Percentiles rank a stretch among this genome's conserved stretches.
phyloP scores from a whole-genome alignment of 2,797 vertebrate genomes.

The Pangasius macronema region DNA sequence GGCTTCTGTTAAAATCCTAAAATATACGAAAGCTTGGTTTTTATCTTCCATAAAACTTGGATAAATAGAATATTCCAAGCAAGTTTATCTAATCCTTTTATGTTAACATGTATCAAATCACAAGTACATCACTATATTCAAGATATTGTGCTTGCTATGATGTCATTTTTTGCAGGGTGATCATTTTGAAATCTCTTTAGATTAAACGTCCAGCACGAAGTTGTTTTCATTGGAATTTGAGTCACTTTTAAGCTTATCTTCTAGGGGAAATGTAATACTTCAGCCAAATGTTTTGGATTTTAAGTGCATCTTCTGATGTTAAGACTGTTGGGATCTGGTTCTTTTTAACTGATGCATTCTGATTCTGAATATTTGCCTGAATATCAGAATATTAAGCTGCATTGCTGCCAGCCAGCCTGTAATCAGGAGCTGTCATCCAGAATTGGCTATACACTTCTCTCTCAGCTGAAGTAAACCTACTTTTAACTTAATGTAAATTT shows the following conservation, averaged over 20 bases:
- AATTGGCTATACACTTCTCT: not conserved
- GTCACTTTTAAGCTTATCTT: not conserved
- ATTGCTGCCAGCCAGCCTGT: not conserved
- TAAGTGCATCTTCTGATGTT: not conserved
- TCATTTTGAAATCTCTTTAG: not conserved
- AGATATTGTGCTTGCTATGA: not conserved
- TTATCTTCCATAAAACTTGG: conserved; percentile 13
- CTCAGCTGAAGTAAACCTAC: not conserved
- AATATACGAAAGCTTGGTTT: conserved; percentile 13
- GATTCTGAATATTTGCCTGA: not conserved
- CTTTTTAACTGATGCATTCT: not conserved
- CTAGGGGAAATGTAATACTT: not conserved
- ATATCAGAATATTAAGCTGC: not conserved
- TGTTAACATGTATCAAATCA: not conserved
- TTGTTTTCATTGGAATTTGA: not conserved
- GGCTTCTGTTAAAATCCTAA: not conserved
- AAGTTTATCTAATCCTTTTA: not conserved
- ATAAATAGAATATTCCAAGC: not conserved
- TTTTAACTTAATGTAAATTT: not conserved
- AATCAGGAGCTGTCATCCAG: not conserved
- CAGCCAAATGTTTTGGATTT: not conserved
- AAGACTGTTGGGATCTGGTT: not conserved
- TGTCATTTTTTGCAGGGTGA: not conserved
- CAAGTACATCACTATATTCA: not conserved
- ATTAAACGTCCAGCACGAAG: not conserved